Evolutionary conservation across 2,113 vertebrate genomes (phyloP).

Genomic region (Danio rerio): DNA sequence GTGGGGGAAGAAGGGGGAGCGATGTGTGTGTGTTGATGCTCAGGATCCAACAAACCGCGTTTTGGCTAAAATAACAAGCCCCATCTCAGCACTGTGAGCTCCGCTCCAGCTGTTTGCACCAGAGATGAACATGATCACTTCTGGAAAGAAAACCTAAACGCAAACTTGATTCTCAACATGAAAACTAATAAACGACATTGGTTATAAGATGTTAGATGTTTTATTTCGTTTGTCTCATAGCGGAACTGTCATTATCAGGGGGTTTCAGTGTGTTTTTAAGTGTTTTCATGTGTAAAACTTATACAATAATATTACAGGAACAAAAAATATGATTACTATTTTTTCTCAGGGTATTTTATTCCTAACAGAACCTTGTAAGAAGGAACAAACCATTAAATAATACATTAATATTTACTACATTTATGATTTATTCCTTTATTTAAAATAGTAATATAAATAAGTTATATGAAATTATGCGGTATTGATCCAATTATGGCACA

Average conservation of each 20-base stretch:
- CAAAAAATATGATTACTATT: too few relatives aligned
- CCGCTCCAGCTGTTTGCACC: conserved; percentile 37
- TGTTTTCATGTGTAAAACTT: background rate
- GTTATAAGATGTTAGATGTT: conserved; percentile 23
- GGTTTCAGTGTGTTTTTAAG: background rate
- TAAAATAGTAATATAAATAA: background rate
- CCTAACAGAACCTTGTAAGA: too few relatives aligned
- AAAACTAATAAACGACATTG: conserved; percentile 40
- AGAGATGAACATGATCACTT: conserved; percentile 16
- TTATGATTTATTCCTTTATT: background rate
- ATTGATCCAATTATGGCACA: too few relatives aligned
- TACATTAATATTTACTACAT: too few relatives aligned
- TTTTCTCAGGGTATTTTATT: too few relatives aligned
- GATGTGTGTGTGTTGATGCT: conserved; percentile 41
- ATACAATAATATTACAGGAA: too few relatives aligned
- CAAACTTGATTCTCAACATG: conserved; percentile 49
- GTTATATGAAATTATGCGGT: background rate
- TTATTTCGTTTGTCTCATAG: background rate
- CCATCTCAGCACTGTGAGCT: conserved; percentile 43
- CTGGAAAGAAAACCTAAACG: conserved; percentile 25
- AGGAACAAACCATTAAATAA: too few relatives aligned
- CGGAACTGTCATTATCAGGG: background rate
- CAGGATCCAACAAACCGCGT: conserved; percentile 41
- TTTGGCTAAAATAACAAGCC: conserved; percentile 61
- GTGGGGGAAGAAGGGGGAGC: conserved; percentile 11